phyloP scores from a whole-genome alignment of 2,888 invertebrate species.

The Drosophila kokeensis region DNA sequence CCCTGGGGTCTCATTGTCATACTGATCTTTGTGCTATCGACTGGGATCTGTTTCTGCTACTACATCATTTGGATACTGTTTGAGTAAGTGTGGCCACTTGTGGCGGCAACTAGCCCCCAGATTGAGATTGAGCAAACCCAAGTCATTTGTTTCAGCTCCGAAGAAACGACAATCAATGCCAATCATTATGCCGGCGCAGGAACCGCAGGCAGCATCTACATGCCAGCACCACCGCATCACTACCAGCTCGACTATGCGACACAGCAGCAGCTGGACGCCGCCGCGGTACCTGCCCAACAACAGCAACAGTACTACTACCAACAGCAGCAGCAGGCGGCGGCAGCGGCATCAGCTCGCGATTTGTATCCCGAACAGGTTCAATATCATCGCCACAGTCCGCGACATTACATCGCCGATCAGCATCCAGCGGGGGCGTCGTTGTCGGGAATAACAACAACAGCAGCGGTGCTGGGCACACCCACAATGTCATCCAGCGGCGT shows the following conservation, averaged over 20 bases:
- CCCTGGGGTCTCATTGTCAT: conserved; percentile 93
- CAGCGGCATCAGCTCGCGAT: conserved; percentile 64
- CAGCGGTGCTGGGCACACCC: conserved; percentile 66
- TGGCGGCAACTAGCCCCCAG: conserved; percentile 14
- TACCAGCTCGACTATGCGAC: conserved; percentile 71
- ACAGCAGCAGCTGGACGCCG: conserved; percentile 66
- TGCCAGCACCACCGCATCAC: conserved; percentile 71
- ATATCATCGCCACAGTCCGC: conserved; percentile 84
- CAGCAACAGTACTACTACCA: conserved; percentile 56
- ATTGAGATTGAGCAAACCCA: conserved; percentile 81
- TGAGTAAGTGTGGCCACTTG: conserved; percentile 89
- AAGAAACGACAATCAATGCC: conserved; percentile 84
- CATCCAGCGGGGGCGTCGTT: conserved; percentile 67
- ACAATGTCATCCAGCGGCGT: conserved; percentile 61
- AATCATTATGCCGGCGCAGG: conserved; percentile 64
- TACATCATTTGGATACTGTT: conserved; percentile 96
- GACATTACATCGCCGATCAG: conserved; percentile 83
- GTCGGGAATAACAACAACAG: conserved; percentile 6
- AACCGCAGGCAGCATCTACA: conserved; percentile 71
- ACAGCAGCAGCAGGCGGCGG: conserved; percentile 62
- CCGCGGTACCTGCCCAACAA: conserved; percentile 68
- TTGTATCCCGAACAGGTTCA: conserved; percentile 82
- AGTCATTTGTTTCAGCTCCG: conserved; percentile 84
- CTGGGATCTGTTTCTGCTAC: conserved; percentile 95
- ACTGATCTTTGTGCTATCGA: conserved; percentile 91